Evolutionary conservation across 2,797 vertebrate species (phyloP).

Genomic region (Picus viridis): DNA sequence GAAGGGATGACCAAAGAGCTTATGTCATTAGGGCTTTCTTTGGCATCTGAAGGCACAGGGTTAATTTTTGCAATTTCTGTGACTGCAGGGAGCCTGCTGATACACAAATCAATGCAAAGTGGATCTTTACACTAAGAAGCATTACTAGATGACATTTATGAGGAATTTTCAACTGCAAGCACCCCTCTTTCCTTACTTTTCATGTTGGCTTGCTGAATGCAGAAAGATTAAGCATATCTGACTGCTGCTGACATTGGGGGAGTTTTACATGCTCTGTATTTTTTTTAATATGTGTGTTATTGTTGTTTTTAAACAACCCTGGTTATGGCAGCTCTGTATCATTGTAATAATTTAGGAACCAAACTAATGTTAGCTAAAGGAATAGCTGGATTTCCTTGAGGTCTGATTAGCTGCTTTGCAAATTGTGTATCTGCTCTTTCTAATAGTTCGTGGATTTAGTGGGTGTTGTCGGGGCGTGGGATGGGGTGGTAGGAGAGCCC

Average conservation of each 20-base stretch:
- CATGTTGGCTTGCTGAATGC: neutral
- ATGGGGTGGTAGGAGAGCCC: neutral
- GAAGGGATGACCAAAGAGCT: neutral
- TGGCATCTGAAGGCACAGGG: neutral
- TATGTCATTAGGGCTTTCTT: neutral
- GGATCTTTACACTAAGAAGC: neutral
- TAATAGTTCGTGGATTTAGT: neutral
- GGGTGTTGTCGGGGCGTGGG: neutral
- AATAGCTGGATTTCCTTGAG: neutral
- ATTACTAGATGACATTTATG: neutral
- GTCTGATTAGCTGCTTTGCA: neutral
- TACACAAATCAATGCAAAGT: neutral
- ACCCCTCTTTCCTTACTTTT: neutral
- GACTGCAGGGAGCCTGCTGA: conserved; percentile 20
- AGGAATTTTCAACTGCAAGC: neutral
- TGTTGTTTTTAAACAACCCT: neutral
- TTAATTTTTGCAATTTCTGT: neutral
- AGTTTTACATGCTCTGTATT: neutral
- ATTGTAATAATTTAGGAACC: neutral
- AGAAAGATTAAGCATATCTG: neutral
- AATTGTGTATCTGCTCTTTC: neutral
- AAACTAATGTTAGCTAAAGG: neutral
- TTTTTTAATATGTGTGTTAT: neutral
- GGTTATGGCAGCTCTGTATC: neutral
- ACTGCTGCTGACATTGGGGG: neutral